phyloP scores from a whole-genome alignment of 2,888 invertebrate species.

The Hecatera dysodea region DNA sequence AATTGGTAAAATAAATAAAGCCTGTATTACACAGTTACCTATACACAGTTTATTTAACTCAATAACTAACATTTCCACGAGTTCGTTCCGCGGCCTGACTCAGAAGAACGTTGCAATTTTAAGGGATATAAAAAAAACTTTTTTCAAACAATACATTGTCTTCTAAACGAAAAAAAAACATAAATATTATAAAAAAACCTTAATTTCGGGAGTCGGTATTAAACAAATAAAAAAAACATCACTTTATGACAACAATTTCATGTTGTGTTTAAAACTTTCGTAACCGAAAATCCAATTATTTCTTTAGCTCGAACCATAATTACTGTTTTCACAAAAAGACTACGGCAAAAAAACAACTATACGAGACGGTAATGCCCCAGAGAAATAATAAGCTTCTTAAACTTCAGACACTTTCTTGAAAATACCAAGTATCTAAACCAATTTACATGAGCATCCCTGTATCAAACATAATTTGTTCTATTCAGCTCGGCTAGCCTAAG shows the following conservation, averaged over 20 bases:
- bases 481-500: constrained; percentile 43
- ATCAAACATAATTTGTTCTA: constrained; percentile 42
- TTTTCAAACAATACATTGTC: too few species aligned
- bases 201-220: too few species aligned
- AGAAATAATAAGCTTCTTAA: constrained; percentile 43
- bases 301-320: constrained; percentile 15
- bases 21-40: too few species aligned
- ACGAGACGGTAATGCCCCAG: constrained; percentile 39
- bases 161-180: too few species aligned
- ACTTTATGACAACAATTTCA: not conserved
- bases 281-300: constrained; percentile 26
- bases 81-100: too few species aligned
- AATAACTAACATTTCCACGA: too few species aligned
- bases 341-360: constrained; percentile 31
- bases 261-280: not conserved
- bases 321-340: constrained; percentile 8
- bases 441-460: constrained; percentile 42
- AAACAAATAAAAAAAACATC: not conserved
- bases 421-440: constrained; percentile 44
- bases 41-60: too few species aligned
- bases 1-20: too few species aligned
- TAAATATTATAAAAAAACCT: too few species aligned
- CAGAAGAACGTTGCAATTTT: too few species aligned
- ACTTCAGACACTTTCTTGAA: constrained; percentile 23
- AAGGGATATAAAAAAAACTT: too few species aligned